Conservation (phyloP, 2,113 vertebrate genomes). For the Neomonachus schauinslandi region DNA sequence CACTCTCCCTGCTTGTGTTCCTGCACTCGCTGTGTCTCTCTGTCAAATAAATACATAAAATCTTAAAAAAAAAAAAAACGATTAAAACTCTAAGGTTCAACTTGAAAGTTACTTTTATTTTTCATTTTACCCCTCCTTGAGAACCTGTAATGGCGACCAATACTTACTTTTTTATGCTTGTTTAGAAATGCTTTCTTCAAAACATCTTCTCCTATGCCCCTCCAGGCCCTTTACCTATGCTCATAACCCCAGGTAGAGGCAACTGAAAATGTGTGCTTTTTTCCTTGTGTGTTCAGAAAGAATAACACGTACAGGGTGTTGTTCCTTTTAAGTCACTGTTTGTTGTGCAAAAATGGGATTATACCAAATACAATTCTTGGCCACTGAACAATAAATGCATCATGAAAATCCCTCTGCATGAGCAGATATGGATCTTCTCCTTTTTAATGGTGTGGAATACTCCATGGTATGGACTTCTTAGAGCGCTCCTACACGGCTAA, state of each 20-base stretch:
- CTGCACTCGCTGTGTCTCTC: too few relatives aligned
- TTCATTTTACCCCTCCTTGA: neutral
- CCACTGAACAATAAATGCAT: neutral
- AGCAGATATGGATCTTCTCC: neutral
- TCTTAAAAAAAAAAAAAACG: too few relatives aligned
- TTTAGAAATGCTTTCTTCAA: neutral
- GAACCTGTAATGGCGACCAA: neutral
- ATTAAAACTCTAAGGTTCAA: neutral
- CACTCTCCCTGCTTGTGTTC: too few relatives aligned
- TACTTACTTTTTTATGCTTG: neutral
- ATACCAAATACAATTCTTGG: neutral
- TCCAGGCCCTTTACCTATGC: neutral
- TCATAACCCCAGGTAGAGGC: too few relatives aligned
- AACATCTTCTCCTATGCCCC: neutral
- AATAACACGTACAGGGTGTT: rapidly evolving
- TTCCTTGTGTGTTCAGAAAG: neutral
- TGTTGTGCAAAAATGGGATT: neutral
- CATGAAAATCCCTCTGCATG: neutral
- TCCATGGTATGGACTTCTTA: neutral
- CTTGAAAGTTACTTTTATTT: neutral
- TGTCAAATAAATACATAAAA: too few relatives aligned
- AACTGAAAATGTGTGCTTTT: neutral
- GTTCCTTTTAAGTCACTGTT: neutral
- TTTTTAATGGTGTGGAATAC: neutral
- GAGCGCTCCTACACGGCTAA: neutral